Evolutionary conservation across 2,797 vertebrate species (phyloP), one percentile per base, ranked within the genome.

Genomic region (Chaetophractus vellerosus): DNA sequence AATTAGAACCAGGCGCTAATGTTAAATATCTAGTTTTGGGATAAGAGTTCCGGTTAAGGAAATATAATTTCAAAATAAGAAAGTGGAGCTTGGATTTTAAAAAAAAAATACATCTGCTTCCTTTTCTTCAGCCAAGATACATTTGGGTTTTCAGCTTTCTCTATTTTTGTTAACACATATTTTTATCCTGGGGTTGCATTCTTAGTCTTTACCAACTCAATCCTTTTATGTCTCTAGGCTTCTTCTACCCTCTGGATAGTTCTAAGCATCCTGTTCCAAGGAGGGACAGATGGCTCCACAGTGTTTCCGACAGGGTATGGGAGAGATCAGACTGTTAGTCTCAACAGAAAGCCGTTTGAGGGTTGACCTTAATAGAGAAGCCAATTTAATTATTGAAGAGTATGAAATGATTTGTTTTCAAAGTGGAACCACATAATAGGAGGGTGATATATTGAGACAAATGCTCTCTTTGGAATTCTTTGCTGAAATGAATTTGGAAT

Each of bases 121-220:
- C 28, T 52, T 61, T 85, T 78, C 36, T 15, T 90, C 33, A 84
- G 71, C 61, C 33, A 94, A 72, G 31, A 28, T 1, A 57, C 5
- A 50, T 41, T 63, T 74, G 88, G 84, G 7, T 28, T 90, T 87
- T 72, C 14, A 91, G 48, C n/a, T 82, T 87, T 48, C 36, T 86
- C 21, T 68, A 2, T 69, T 59, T 85, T 86, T 87, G 61, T 33
- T 26, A 75, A 41, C 45, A 61, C 1, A 50, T 33, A 69, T 71
- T 78, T 75, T 26, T 55, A 57, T 45, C 57, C 57, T 12, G 6
- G 0, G 3, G 64, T 61, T 26, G 11, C 26, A 64, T 71, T 64
- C 36, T 36, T 45, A 31, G 5, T 75, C 63, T 69, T 52, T 41
- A 33, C 23, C 19, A 63, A 33, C 7, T 52, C n/a, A 68, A 76